These are phyloP conservation scores for Marisa cornuarietis DNA, from an alignment of 1,140 invertebrate species.

Conservation along the genomic window DNA sequence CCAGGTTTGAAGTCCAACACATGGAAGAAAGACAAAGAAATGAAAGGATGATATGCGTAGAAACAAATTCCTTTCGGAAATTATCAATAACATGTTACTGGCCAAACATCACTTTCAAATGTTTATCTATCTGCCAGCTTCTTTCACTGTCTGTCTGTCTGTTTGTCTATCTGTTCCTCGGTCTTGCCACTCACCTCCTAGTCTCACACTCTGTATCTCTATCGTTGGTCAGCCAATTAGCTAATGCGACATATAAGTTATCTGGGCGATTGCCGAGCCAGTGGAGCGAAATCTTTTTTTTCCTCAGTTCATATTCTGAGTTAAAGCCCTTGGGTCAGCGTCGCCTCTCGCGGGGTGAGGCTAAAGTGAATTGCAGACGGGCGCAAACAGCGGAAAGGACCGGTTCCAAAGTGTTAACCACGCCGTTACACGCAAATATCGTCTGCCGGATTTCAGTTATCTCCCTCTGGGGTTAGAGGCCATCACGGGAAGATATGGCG, in stretches of 20 bases:
- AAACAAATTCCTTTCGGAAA: no score
- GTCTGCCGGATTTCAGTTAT: no score
- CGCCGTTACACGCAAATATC: no score
- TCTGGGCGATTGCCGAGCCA: slow-evolving; percentile 7
- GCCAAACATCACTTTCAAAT: background rate
- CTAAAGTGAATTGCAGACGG: slow-evolving; percentile 9
- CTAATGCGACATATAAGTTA: slow-evolving; percentile 12
- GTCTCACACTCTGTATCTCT: slow-evolving; percentile 2
- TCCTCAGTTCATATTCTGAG: background rate
- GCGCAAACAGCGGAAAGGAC: slow-evolving; percentile 2
- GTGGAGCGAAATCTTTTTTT: slow-evolving; percentile 11
- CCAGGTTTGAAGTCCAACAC: no score
- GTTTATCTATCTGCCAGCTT: background rate
- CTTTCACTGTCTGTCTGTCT: slow-evolving; percentile 2
- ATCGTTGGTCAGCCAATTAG: slow-evolving; percentile 6
- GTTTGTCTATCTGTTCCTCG: background rate
- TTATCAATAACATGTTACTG: no score
- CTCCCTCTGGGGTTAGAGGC: background rate
- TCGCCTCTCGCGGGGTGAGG: background rate
- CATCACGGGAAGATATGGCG: no score
- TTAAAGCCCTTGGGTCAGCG: slow-evolving; percentile 3
- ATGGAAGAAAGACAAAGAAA: no score
- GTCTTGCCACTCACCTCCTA: background rate
- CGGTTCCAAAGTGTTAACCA: background rate
- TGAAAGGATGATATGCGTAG: no score